These are phyloP conservation scores for Lagodon rhomboides DNA, from an alignment of 2,797 vertebrate genomes.

Conservation along the genomic window DNA sequence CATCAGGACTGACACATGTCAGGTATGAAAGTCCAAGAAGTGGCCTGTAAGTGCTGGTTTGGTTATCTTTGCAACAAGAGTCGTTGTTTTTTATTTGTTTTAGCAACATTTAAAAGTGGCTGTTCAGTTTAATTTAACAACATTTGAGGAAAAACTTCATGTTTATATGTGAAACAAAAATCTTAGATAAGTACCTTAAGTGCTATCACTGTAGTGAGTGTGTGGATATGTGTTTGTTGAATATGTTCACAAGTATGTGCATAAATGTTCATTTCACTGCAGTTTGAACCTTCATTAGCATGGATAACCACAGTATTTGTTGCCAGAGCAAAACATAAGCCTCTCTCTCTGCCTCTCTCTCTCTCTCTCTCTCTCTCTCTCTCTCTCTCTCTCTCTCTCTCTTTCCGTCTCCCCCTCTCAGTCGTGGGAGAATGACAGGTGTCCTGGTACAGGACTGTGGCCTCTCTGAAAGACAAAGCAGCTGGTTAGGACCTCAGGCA, in stretches of 20 bases:
- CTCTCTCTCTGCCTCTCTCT: background rate
- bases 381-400: slow-evolving; percentile 5
- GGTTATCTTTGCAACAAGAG: background rate
- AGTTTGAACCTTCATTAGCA: slow-evolving; percentile 18
- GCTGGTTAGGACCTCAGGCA: slow-evolving; percentile 71
- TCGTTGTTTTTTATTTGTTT: background rate
- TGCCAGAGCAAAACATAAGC: slow-evolving; percentile 13
- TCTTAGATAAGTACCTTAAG: background rate
- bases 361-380: slow-evolving; percentile 26
- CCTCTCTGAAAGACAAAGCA: slow-evolving; percentile 77
- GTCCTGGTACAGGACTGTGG: slow-evolving; percentile 66
- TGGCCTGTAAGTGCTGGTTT: background rate
- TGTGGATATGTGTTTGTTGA: slow-evolving; percentile 4
- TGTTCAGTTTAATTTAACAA: background rate
- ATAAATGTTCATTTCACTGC: slow-evolving; percentile 6
- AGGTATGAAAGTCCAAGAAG: background rate
- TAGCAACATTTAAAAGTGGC: background rate
- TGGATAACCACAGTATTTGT: slow-evolving; percentile 16
- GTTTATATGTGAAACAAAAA: background rate
- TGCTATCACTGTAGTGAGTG: background rate
- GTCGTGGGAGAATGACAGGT: slow-evolving; percentile 86
- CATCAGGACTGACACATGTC: background rate
- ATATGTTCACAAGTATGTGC: background rate
- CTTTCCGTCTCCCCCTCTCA: slow-evolving; percentile 25
- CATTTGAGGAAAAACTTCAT: background rate